Evolutionary conservation across 1,140 invertebrate genomes (phyloP), one percentile per base, ranked within the genome.

Genomic region (Penaeus chinensis): DNA sequence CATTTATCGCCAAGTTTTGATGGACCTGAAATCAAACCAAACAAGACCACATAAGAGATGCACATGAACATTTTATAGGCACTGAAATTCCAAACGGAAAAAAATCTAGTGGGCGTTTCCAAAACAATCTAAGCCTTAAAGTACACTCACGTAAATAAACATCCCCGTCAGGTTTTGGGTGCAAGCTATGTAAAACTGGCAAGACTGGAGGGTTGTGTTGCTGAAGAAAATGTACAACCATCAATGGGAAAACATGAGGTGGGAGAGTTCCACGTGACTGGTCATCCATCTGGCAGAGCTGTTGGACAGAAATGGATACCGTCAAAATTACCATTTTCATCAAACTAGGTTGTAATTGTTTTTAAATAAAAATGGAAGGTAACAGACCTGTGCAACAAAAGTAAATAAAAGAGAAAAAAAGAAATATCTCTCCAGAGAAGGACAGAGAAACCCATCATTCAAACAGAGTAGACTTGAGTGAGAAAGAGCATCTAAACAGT

Each of bases 251-350:
- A 19, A 93, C 94, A 91, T 95, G 95, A 3, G 94, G 94, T 20
- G 94, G 94, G n/a, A 95, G 91, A 91, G 94, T 94, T 37, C 94
- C 94, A 84, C 92, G 91, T 0, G 94, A 94, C 5, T 94, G 94
- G 92, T 95, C 94, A 84, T 94, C 93, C 85, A 95, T 94, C 83
- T 94, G 93, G 92, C 94, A 94, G 19, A 93, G 92, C 91, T 95
- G 80, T 19, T 54, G 54, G 16, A 16, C 54, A 54, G 54, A 54
- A 13, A 54, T 54, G 54, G 54, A 11, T 11, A 54, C 54, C 10
- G 16, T 54, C 16, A 74, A 76, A 74, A 19, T 22, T 61, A 61
- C 22, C 24, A 61, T 27, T 84, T 27, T 4, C 65, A n/a, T 32
- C 11, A 32, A 19, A 32, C 54, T 19, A 24, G 20, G 24, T 27